Evolutionary conservation across 2,113 vertebrate species (phyloP).

Genomic region (Chlamydotis undulata): DNA sequence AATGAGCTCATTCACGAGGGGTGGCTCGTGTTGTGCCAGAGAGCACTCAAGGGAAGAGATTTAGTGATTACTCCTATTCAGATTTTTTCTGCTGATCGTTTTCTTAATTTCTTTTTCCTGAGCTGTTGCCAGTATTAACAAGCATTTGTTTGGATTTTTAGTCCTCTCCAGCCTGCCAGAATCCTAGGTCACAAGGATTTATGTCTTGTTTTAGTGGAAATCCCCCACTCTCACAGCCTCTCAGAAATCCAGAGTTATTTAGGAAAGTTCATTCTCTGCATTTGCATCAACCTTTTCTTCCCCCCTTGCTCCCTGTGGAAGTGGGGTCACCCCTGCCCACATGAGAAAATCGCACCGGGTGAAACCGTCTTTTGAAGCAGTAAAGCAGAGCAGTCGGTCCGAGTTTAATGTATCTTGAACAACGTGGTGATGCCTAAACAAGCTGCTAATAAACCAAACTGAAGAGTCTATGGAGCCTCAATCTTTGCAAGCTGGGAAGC

Average conservation of each 20-base stretch:
- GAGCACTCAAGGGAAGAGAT: not conserved
- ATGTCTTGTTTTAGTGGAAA: not conserved
- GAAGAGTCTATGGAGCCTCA: not conserved
- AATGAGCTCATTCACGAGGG: not conserved
- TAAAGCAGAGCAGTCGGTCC: not conserved
- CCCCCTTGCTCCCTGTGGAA: accelerated
- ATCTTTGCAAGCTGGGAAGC: not conserved
- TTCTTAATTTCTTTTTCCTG: not conserved
- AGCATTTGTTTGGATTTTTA: conserved; percentile 1
- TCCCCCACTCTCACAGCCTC: not conserved
- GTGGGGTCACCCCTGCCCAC: not conserved
- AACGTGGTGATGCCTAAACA: not conserved
- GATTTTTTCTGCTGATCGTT: not conserved
- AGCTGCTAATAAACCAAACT: not conserved
- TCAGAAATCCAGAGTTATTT: not conserved
- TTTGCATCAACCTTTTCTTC: not conserved
- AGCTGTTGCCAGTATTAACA: conserved; percentile 1
- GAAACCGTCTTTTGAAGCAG: not conserved
- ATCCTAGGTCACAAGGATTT: not conserved
- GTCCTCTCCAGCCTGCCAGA: not conserved
- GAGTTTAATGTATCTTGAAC: not conserved
- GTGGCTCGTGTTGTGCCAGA: not conserved
- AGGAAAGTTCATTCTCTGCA: not conserved
- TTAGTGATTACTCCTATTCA: not conserved
- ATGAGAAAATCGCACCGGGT: not conserved